These are phyloP conservation scores for Galago senegalensis DNA, from an alignment of 2,797 vertebrate species.

Conservation along the genomic window DNA sequence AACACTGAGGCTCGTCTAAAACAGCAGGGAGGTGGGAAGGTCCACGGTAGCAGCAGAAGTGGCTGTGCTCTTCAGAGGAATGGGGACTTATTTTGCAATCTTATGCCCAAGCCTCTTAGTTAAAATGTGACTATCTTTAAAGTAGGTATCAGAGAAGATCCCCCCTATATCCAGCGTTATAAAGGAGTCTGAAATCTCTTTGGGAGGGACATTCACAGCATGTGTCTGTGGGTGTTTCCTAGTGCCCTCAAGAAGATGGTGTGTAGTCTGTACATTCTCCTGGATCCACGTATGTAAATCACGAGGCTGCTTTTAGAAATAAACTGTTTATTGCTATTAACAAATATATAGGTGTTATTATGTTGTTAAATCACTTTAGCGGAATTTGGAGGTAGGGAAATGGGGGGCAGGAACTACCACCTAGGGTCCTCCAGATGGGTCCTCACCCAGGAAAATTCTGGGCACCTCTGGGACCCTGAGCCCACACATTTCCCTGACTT, in stretches of 20 bases:
- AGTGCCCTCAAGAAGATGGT: background rate
- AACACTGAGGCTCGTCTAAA: background rate
- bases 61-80: background rate
- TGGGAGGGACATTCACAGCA: background rate
- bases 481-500: background rate
- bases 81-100: background rate
- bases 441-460: background rate
- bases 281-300: background rate
- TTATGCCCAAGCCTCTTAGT: background rate
- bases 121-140: conserved; percentile 28
- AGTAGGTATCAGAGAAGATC: background rate
- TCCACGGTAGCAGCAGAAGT: background rate
- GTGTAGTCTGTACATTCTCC: background rate
- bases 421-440: background rate
- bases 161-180: background rate
- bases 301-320: too few relatives aligned
- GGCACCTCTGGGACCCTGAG: background rate
- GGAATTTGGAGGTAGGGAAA: background rate
- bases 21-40: background rate
- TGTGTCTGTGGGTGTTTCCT: background rate
- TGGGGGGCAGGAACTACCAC: too few relatives aligned
- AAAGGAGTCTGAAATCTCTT: background rate
- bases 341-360: background rate
- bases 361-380: background rate
- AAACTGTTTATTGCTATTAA: background rate